phyloP scores from a whole-genome alignment of 2,797 vertebrate genomes.

The Tiaroga cobitis region DNA sequence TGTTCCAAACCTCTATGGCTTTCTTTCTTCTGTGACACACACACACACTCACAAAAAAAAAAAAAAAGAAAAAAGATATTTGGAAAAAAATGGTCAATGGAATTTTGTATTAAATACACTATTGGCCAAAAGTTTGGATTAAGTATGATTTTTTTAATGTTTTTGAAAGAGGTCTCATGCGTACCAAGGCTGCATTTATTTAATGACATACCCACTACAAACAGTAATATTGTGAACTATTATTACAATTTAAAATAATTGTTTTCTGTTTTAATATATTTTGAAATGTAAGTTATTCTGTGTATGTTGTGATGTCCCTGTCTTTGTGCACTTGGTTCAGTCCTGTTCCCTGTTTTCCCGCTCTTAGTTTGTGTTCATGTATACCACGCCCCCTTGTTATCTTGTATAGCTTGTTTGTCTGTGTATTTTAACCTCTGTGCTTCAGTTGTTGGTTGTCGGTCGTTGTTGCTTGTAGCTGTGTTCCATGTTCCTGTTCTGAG shows the following conservation, averaged over 20 bases:
- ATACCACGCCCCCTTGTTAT: too few species aligned
- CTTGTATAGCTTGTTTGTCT: too few species aligned
- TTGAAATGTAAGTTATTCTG: neutral
- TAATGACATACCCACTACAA: neutral
- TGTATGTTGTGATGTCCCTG: too few species aligned
- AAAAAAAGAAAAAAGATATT: neutral
- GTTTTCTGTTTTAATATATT: neutral
- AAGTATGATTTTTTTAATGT: neutral
- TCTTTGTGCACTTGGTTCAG: too few species aligned
- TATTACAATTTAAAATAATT: neutral
- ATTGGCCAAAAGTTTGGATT: neutral
- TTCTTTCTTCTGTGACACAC: neutral
- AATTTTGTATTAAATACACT: neutral
- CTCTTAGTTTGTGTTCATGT: too few species aligned
- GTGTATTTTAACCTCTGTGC: too few species aligned
- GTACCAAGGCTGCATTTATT: too few species aligned
- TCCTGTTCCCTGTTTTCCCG: too few species aligned
- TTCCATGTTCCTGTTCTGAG: too few species aligned
- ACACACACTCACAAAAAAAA: too few species aligned
- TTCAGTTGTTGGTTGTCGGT: too few species aligned
- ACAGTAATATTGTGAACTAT: neutral
- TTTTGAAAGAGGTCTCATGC: neutral
- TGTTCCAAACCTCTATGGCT: neutral
- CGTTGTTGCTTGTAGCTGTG: too few species aligned
- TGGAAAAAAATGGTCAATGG: neutral